Evolutionary conservation across 2,888 invertebrate species (phyloP).

Genomic region (Spisula solida): DNA sequence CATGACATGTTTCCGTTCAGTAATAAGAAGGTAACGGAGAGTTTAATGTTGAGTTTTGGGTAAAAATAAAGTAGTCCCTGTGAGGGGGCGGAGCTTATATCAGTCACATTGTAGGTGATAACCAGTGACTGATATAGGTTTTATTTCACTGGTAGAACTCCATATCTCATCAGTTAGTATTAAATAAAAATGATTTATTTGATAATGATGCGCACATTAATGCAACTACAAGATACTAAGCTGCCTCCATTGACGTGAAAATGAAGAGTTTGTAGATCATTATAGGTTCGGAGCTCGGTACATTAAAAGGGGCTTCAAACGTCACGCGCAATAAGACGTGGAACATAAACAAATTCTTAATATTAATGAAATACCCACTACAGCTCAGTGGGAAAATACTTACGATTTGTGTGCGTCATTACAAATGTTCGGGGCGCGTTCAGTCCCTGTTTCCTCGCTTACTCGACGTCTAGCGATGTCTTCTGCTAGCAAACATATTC

Average conservation of each 20-base stretch:
- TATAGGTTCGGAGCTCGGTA: neutral
- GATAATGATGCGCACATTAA: neutral
- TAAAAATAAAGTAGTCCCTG: too few relatives aligned
- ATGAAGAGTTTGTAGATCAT: conserved; percentile 28
- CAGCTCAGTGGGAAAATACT: conserved; percentile 59
- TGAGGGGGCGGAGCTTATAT: too few relatives aligned
- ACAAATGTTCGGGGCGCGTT: conserved; percentile 44
- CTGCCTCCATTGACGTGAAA: neutral
- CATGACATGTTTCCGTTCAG: too few relatives aligned
- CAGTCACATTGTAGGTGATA: too few relatives aligned
- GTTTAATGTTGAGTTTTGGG: too few relatives aligned
- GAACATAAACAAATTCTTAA: conserved; percentile 61
- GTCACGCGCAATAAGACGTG: conserved; percentile 44
- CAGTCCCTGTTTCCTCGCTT: conserved; percentile 37
- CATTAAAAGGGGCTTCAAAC: conserved; percentile 41
- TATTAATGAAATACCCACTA: conserved; percentile 61
- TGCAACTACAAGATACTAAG: neutral
- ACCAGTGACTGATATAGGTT: too few relatives aligned
- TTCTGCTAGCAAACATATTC: conserved; percentile 7
- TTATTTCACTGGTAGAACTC: too few relatives aligned
- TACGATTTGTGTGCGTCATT: conserved; percentile 59
- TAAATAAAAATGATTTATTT: too few relatives aligned
- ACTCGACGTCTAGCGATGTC: conserved; percentile 16
- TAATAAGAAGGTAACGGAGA: too few relatives aligned
- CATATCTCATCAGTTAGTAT: too few relatives aligned